Evolutionary conservation across 2,797 vertebrate species (phyloP), one percentile per base, ranked within the genome.

Genomic region (Thaleichthys pacificus): DNA sequence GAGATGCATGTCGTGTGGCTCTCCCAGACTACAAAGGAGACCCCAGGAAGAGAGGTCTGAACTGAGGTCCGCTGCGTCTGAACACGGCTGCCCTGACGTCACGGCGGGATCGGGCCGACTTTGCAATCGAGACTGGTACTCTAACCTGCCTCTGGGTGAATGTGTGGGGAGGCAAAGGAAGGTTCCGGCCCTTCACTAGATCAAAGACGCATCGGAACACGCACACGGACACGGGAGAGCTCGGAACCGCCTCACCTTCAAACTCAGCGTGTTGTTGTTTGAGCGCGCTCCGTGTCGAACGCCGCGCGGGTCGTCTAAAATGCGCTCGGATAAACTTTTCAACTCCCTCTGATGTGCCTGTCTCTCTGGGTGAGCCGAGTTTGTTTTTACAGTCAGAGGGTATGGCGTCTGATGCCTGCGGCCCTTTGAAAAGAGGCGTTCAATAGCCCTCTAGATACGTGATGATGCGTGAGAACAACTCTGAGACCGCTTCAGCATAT

Each of bases 11-110:
- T 15, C 66, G 38, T 66, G 73, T 77, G 71, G 74, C 84, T 82
- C 73, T 74, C 38, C 77, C 38, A 78, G 83, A 88, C 84, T 86
- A 86, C 84, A 83, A 70, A 78, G 71, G 75, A 74, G 60, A 54
- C 73, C 17, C 66, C 12, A 14, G 24, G 22, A n/a, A 65, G 8
- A n/a, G n/a, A n/a, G n/a, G n/a, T n/a, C n/a, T n/a, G n/a, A n/a
- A n/a, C n/a, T n/a, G n/a, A n/a, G n/a, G n/a, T n/a, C n/a, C n/a
- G n/a, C n/a, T n/a, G n/a, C 76, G 73, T 86, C 82, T 82, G 58
- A 47, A 49, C 30, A 61, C 78, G 66, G 68, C 47, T 68, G 32
- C 68, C 51, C 71, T 83, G 82, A 88, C 82, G 85, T 86, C 82
- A 76, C 68, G 4, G 35, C 42, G 57, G 21, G 49, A 30, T n/a